Base-by-base conservation (phyloP, 2,888 invertebrate genomes). In the Dilophus febrilis region DNA sequence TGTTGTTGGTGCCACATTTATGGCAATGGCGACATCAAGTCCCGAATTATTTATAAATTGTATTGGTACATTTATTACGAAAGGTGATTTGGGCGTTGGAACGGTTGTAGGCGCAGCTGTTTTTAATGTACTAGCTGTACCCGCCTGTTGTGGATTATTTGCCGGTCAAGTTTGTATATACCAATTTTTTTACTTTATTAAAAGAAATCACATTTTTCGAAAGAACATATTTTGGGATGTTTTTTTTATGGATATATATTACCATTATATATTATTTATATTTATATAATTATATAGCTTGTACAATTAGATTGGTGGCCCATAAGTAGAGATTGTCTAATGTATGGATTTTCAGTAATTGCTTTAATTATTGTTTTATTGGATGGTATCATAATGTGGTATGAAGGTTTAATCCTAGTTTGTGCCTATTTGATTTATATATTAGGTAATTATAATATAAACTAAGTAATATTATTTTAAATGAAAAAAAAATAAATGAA, bases 1-100 rank as follows among this genome's bases (percentile, higher is more conserved):
- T 52, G 77, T 88, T 18, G 86, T 87, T 0, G 87, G 87, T 0
- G 88, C 87, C 1, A 88, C 88, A 0, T 83, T 90, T 53, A 88
- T 90, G 88, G 87, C 88, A 1, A 76, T 84, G 1, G 88, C 87
- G 0, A 85, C 84, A 44, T 84, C 84, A 1, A 81, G 83, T 43
- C 86, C 88, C 1, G 88, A 90, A 61, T 64, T 87, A 44, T 87
- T 87, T 64, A 81, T 86, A 45, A 84, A 83, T 56, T 73, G 81
- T 45, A 77, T 90, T 18, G 86, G 81, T 30, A 82, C 82, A 1
- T 83, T 82, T 53, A 70, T 81, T 42, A 80, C 81, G 1, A 72
- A 79, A 51, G 79, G 80, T 0, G 82, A 82, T 55, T 61, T 82
- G 17, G 82, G 82, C 1, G 74, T 82, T 7, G 82, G 82, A 1